Conservation (phyloP, 2,113 vertebrate genomes). For the Chinchilla lanigera region DNA sequence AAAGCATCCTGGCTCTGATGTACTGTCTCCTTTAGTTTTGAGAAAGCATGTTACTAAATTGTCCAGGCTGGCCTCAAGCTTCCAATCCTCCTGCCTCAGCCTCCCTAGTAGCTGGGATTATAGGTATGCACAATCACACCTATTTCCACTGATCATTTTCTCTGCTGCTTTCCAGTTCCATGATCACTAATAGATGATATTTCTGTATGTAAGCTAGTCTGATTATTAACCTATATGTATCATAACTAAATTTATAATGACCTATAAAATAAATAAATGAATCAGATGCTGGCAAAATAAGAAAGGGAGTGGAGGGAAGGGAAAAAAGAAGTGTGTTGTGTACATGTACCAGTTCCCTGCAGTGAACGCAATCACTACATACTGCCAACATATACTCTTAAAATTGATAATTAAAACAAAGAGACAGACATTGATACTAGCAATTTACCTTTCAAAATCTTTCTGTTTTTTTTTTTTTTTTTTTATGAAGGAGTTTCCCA, state of each 20-base stretch:
- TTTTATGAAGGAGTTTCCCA: neutral
- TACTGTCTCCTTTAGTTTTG: neutral
- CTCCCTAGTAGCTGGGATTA: neutral
- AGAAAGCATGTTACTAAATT: neutral
- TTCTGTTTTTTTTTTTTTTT: neutral
- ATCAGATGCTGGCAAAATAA: neutral
- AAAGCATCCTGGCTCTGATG: neutral
- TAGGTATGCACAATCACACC: neutral
- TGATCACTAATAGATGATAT: neutral
- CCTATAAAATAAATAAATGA: neutral
- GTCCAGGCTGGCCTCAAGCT: neutral
- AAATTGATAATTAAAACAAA: neutral
- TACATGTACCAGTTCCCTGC: neutral
- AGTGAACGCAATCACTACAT: neutral
- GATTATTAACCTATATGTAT: neutral
- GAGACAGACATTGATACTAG: neutral
- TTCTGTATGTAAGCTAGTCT: neutral
- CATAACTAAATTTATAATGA: neutral
- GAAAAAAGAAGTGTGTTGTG: neutral
- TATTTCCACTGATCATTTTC: neutral
- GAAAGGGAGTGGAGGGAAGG: neutral
- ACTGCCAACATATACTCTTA: neutral
- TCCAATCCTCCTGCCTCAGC: neutral
- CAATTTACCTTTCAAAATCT: neutral
- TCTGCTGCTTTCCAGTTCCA: neutral